Evolutionary conservation across 1,140 invertebrate species (phyloP).

Genomic region (Dendrolimus punctatus): DNA sequence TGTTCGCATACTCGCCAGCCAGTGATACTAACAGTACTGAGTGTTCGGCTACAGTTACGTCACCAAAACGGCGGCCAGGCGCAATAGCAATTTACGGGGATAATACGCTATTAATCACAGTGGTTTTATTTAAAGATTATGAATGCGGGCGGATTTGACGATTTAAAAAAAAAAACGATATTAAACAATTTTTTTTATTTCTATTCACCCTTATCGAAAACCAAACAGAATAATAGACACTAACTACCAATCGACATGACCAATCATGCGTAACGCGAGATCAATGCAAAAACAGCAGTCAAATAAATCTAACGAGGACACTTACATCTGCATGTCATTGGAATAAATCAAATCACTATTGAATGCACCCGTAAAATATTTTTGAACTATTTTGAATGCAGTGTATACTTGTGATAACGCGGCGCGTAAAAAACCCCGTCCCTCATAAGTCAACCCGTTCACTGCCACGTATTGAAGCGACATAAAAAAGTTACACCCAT

Average conservation of each 20-base stretch:
- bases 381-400: conserved; percentile 68
- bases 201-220: conserved; percentile 21
- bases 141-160: conserved; percentile 18
- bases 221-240: conserved; percentile 43
- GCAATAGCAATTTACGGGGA: too few relatives aligned
- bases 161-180: conserved; percentile 23
- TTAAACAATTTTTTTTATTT: conserved; percentile 3
- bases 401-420: conserved; percentile 23
- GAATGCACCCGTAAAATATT: conserved; percentile 69
- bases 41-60: too few relatives aligned
- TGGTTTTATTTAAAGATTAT: neutral
- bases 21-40: too few relatives aligned
- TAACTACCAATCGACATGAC: conserved; percentile 66
- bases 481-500: conserved; percentile 67
- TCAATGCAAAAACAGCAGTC: conserved; percentile 65
- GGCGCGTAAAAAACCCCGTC: conserved; percentile 41
- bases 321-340: conserved; percentile 68
- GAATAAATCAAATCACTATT: conserved; percentile 70
- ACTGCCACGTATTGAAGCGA: conserved; percentile 57
- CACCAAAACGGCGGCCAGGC: too few relatives aligned
- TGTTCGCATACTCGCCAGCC: too few relatives aligned
- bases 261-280: conserved; percentile 59
- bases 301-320: conserved; percentile 68
- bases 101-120: too few relatives aligned
- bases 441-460: conserved; percentile 63